Evolutionary conservation across 2,113 vertebrate species (phyloP), one percentile per base, ranked within the genome.

Genomic region (Protomyctophum bolini): DNA sequence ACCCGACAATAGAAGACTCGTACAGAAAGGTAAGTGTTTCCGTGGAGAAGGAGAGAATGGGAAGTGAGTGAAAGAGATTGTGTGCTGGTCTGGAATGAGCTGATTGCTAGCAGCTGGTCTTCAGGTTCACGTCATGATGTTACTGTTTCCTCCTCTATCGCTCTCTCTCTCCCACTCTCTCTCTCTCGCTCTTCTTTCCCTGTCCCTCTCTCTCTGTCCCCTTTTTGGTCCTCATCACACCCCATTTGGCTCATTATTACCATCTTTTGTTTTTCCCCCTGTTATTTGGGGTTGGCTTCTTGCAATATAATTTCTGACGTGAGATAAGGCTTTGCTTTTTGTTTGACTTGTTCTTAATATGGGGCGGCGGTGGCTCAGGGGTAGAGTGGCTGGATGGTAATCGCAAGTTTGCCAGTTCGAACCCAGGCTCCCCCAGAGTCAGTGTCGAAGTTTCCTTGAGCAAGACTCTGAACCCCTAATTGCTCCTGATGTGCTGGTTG

Each of bases 1-100:
- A 99, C 88, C 97, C 97, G 75, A 99, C 97, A 93, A 99, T 99
- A 97, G 97, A 99, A 95, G 97, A 99, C 87, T 99, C 97, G 3
- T 99, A 99, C 94, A 96, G 97, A 95, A 99, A 99, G 97, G 97
- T 99, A 95, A 93, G 89, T 84, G 79, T 80, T 21, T 63, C 58
- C 68, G 7, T 75, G 67, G 56, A 68, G 46, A 29, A 7, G 41
- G 49, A 10, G 14, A 14, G 33, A 11, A 21, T 21, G 21, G 21
- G 45, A 58, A 63, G 21, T 41, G 45, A 52, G 54, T 9, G 10
- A 21, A 66, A 61, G 55, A 28, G 21, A 21, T 21, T 21, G 6
- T 75, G 28, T n/a, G 46, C 51, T 52, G 59, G 61, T 14, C 52
- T 62, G 41, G 72, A 68, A 72, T 66, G 73, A 74, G 66, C 62